A percentile compares a stretch with the other conserved stretches of the same genome.
Evolutionary conservation across 2,888 invertebrate species (phyloP).

Genomic region (Drosophila imparisetae): DNA sequence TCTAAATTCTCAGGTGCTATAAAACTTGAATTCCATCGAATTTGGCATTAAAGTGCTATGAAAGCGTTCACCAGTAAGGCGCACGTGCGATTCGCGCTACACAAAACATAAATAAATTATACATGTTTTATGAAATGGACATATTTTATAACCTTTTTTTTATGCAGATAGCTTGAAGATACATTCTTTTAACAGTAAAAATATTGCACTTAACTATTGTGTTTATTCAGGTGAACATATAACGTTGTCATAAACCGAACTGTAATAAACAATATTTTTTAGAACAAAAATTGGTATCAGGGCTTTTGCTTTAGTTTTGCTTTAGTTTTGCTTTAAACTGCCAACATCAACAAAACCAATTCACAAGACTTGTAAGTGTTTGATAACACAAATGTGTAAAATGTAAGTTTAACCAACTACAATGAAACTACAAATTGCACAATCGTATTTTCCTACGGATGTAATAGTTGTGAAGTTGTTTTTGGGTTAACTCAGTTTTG

Average conservation of each 20-base stretch:
- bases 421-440: conserved; percentile 39
- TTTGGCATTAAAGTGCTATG: conserved; percentile 43
- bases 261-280: neutral
- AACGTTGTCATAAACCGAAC: neutral
- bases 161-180: neutral
- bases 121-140: neutral
- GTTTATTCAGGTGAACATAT: neutral
- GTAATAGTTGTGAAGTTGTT: conserved; percentile 1
- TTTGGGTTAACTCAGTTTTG: neutral
- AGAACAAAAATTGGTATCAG: neutral
- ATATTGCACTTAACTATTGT: neutral
- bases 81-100: conserved; percentile 24
- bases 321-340: conserved; percentile 6
- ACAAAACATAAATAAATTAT: neutral
- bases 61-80: conserved; percentile 53
- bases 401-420: conserved; percentile 62
- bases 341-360: conserved; percentile 54
- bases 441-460: neutral
- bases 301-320: conserved; percentile 1
- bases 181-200: neutral
- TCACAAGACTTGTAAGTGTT: conserved; percentile 61
- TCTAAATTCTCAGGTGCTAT: conserved; percentile 17
- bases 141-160: neutral
- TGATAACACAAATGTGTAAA: conserved; percentile 57
- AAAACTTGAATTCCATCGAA: conserved; percentile 45